These are phyloP conservation scores for Knipowitschia caucasica DNA, from an alignment of 2,797 vertebrate genomes.

Conservation along the genomic window DNA sequence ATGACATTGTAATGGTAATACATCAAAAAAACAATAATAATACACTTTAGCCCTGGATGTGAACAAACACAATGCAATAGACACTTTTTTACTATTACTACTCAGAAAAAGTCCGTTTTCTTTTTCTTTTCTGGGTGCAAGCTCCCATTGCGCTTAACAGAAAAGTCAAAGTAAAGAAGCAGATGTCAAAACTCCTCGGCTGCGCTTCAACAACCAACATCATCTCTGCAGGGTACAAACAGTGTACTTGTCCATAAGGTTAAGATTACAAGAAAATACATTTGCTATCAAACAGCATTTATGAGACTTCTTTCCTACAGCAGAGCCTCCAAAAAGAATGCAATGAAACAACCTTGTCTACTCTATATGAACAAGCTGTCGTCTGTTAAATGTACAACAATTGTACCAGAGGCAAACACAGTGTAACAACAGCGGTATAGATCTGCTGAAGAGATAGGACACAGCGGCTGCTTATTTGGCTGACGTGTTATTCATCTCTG, in stretches of 20 bases:
- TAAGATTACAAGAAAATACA: conserved; percentile 6
- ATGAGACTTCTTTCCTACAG: not conserved
- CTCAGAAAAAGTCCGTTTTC: not conserved
- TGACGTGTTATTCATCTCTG: conserved; percentile 12
- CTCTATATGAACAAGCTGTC: conserved; percentile 3
- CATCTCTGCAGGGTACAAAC: conserved; percentile 22
- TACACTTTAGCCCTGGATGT: not conserved
- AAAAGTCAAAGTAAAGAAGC: conserved; percentile 8
- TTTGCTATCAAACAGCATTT: conserved; percentile 9
- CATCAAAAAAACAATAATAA: too few species aligned
- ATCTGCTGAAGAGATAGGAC: conserved; percentile 14
- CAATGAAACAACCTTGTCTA: not conserved
- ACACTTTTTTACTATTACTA: not conserved
- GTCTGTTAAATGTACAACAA: conserved; percentile 23
- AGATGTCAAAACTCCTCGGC: conserved; percentile 8
- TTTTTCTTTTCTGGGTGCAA: not conserved
- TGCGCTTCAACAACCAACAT: conserved; percentile 9
- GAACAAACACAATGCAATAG: not conserved
- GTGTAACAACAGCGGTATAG: conserved; percentile 18
- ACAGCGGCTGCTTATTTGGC: conserved; percentile 24
- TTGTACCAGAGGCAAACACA: conserved; percentile 12
- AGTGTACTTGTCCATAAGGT: conserved; percentile 5
- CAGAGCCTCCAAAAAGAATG: not conserved
- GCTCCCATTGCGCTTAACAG: conserved; percentile 28
- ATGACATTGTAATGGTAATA: too few species aligned